These are phyloP conservation scores for Liasis olivaceus DNA, from an alignment of 2,797 vertebrate species.

Conservation along the genomic window DNA sequence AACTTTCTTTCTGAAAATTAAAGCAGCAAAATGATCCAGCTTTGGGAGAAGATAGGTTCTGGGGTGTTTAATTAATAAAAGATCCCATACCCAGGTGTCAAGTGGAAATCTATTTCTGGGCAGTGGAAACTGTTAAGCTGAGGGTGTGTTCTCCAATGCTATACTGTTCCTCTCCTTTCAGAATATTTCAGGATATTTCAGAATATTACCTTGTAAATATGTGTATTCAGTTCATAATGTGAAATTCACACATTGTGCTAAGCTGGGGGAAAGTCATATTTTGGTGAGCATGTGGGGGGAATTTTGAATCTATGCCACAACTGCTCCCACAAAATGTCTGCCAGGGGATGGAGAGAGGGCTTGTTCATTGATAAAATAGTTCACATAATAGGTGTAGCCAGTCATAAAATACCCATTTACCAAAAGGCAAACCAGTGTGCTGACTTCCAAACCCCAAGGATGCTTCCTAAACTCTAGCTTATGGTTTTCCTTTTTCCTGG, in stretches of 20 bases:
- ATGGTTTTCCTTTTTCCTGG: background rate
- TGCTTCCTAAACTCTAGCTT: background rate
- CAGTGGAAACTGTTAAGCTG: background rate
- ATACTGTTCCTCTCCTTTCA: background rate
- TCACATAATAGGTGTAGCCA: background rate
- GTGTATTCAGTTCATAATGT: background rate
- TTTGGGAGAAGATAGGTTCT: accelerated
- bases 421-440: background rate
- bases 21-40: accelerated
- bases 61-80: accelerated
- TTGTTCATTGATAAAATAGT: background rate
- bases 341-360: background rate
- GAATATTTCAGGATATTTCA: background rate
- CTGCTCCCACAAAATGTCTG: background rate
- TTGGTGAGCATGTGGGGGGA: background rate
- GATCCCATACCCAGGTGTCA: accelerated
- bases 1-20: background rate
- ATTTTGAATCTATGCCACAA: background rate
- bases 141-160: background rate
- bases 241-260: background rate
- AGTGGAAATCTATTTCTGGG: background rate
- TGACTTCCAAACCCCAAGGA: background rate
- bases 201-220: background rate
- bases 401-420: background rate
- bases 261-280: background rate